Percentiles rank a stretch among this genome's conserved stretches.
These are phyloP conservation scores for Drosophila emarginata DNA, from an alignment of 2,888 invertebrate genomes.

Conservation along the genomic window DNA sequence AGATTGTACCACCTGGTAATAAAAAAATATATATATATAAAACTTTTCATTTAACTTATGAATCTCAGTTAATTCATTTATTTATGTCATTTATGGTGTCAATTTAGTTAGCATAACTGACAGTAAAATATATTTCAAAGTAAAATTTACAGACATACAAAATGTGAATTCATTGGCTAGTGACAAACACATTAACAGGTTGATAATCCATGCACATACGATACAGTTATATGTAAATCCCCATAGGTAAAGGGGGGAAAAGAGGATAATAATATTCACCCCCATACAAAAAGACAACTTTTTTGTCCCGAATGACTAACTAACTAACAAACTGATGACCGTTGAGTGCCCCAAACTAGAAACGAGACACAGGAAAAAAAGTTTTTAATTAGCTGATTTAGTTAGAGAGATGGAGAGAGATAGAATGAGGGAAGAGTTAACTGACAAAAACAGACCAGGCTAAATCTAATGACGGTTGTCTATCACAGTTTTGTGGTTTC, in stretches of 20 bases:
- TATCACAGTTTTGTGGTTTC: constrained; percentile 52
- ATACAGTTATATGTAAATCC: background rate
- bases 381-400: constrained; percentile 81
- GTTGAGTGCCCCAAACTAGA: constrained; percentile 53
- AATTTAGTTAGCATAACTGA: background rate
- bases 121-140: constrained; percentile 17
- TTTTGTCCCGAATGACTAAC: constrained; percentile 15
- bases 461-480: constrained; percentile 36
- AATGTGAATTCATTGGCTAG: constrained; percentile 34
- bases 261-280: constrained; percentile 5
- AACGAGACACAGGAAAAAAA: constrained; percentile 48
- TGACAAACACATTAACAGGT: constrained; percentile 41
- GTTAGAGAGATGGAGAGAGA: constrained; percentile 30
- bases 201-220: background rate
- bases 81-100: background rate
- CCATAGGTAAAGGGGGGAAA: constrained; percentile 8
- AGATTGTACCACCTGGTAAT: constrained; percentile 90
- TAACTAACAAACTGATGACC: constrained; percentile 54
- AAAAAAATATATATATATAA: background rate
- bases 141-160: background rate
- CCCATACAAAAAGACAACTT: constrained; percentile 13
- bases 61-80: background rate
- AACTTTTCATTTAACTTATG: background rate
- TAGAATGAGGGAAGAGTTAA: background rate
- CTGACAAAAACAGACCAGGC: constrained; percentile 12